Evolutionary conservation across 2,888 invertebrate genomes (phyloP), one percentile per base, ranked within the genome.

Genomic region (Drosophila basisetae): DNA sequence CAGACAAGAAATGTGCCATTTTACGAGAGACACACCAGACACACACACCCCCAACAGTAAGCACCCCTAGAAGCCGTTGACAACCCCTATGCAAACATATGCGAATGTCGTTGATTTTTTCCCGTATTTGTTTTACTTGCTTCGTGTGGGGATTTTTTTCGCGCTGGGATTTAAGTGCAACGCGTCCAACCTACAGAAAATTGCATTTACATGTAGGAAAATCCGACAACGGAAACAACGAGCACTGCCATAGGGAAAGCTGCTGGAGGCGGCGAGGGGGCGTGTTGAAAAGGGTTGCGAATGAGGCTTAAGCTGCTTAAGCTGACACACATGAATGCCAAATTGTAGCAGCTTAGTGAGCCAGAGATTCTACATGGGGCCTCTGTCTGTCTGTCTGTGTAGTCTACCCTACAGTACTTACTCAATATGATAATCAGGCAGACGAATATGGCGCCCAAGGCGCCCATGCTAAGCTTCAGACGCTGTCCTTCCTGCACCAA

Each of bases 371-470:
- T 43, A 22, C 22, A 43, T 43, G 43, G 22, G 11, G 1, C 5
- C 5, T 35, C 35, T 16, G n/a, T 31, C 1, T 31, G 52, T 52
- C 13, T n/a, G 6, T n/a, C 5, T 18, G 39, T 39, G 39, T n/a
- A 10, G n/a, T 41, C 2, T n/a, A n/a, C 13, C 30, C 37, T 63
- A 76, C 76, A 68, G 78, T 92, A 96, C 98, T 97, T 96, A 99
- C 99, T 96, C 94, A 99, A 96, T 92, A 99, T 98, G 94, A 98
- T 97, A 94, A 99, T 96, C 92, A 99, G 96, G 94, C 98, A 99
- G 94, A 99, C 97, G 94, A 99, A 96, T 94, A 99, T 99, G 92
- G 99, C 98, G 77, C 99, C 98, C 89, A 99, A 95, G 78, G 99
- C 99, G 84, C 98, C 98, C 96, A 98, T 98, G 94, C 98, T 98